Percentiles rank a stretch among this genome's conserved stretches.
Evolutionary conservation across 2,113 vertebrate species (phyloP).

Genomic region (Cygnus buccinator): DNA sequence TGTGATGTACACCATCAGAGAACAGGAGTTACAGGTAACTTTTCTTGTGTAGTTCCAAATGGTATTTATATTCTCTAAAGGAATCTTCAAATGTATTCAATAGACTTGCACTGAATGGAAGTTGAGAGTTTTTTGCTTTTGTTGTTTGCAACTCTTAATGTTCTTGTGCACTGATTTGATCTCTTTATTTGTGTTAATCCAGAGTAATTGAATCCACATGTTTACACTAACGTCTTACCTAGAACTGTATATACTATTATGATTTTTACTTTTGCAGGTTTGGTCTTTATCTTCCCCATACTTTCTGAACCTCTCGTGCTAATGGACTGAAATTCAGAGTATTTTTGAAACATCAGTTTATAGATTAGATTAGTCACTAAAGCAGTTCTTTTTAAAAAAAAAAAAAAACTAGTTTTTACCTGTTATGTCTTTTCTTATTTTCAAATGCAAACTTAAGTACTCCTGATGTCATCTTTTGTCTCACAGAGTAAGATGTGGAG

Average conservation of each 20-base stretch:
- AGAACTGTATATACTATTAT: background rate
- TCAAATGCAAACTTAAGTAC: background rate
- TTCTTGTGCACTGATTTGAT: background rate
- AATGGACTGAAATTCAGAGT: background rate
- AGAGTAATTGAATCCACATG: background rate
- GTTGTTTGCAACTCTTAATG: background rate
- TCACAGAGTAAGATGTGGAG: background rate
- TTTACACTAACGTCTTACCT: background rate
- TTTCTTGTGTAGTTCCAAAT: constrained; percentile 11
- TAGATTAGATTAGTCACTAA: background rate
- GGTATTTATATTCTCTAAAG: background rate
- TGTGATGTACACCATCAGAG: constrained; percentile 64
- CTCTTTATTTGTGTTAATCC: background rate
- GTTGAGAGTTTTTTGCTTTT: background rate
- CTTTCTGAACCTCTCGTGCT: background rate
- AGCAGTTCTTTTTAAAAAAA: background rate
- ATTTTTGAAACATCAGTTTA: background rate
- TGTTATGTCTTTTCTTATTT: background rate
- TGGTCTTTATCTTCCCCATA: background rate
- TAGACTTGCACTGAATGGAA: background rate
- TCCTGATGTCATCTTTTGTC: background rate
- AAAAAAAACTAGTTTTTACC: background rate
- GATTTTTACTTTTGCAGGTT: background rate
- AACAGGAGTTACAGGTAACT: constrained; percentile 56
- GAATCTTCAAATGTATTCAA: background rate